Conservation (phyloP, 2,888 invertebrate genomes). For the Boloria selene region DNA sequence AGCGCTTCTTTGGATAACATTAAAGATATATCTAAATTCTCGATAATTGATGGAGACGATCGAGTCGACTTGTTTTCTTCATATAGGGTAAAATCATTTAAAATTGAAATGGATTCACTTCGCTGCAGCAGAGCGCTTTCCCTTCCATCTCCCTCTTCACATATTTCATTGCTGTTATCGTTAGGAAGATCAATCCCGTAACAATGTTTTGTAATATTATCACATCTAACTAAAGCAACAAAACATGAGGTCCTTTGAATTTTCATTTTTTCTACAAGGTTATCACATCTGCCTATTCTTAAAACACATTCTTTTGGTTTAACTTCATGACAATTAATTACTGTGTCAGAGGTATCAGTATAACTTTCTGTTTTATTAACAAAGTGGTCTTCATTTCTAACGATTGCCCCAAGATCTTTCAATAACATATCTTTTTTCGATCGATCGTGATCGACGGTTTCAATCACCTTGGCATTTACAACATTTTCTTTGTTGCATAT, state of each 20-base stretch:
- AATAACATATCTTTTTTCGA: slow-evolving; percentile 18
- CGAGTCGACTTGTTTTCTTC: slow-evolving; percentile 30
- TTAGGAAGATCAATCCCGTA: neutral
- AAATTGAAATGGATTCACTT: slow-evolving; percentile 50
- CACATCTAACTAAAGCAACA: slow-evolving; percentile 56
- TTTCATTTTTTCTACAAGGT: slow-evolving; percentile 48
- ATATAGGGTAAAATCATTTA: slow-evolving; percentile 44
- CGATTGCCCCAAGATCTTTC: slow-evolving; percentile 20
- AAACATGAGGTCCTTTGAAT: slow-evolving; percentile 49
- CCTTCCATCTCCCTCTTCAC: neutral
- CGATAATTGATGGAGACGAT: slow-evolving; percentile 28
- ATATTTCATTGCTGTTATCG: neutral
- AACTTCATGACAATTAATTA: neutral
- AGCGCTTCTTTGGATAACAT: neutral
- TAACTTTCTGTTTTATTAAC: neutral
- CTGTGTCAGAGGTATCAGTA: neutral
- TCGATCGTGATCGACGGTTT: neutral
- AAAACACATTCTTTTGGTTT: slow-evolving; percentile 48
- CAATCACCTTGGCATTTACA: neutral
- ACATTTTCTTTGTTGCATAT: slow-evolving; percentile 2
- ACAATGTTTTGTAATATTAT: slow-evolving; percentile 38
- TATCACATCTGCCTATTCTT: slow-evolving; percentile 55
- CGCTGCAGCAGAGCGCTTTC: slow-evolving; percentile 35
- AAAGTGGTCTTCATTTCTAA: neutral
- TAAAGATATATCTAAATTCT: slow-evolving; percentile 21